phyloP scores from a whole-genome alignment of 92 coral and sea anemone species.

The Bergia puertoricense region DNA sequence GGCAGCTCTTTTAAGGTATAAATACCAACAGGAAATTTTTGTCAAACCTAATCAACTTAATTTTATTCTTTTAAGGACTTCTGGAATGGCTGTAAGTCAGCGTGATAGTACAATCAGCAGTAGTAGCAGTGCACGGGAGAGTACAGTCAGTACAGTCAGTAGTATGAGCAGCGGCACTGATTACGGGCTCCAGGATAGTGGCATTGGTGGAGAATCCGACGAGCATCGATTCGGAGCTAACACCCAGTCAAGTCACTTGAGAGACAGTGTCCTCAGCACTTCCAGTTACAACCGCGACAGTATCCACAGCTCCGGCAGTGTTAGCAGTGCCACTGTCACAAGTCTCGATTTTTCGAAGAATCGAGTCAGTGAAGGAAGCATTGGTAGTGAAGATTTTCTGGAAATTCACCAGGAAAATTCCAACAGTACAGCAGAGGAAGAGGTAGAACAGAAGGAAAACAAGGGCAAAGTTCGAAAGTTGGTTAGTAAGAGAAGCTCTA shows the following conservation, averaged over 20 bases:
- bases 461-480: constrained; percentile 11
- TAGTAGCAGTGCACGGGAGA: constrained; percentile 71
- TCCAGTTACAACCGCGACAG: constrained; percentile 26
- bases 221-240: constrained; percentile 36
- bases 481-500: constrained; percentile 2
- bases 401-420: constrained; percentile 60
- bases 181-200: constrained; percentile 58
- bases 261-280: not conserved
- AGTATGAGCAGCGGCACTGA: constrained; percentile 72
- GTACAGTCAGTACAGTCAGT: constrained; percentile 61
- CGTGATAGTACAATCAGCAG: constrained; percentile 85
- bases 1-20: too few relatives aligned
- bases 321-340: constrained; percentile 72
- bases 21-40: too few relatives aligned
- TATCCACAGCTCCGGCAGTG: constrained; percentile 54
- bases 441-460: constrained; percentile 54
- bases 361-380: constrained; percentile 72
- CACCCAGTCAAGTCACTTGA: constrained; percentile 3
- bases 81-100: not conserved
- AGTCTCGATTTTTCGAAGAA: constrained; percentile 37
- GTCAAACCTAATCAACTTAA: not conserved
- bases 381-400: constrained; percentile 63
- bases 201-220: constrained; percentile 47
- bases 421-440: constrained; percentile 73
- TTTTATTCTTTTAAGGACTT: constrained; percentile 3